Evolutionary conservation across 1,140 invertebrate species (phyloP), one percentile per base, ranked within the genome.

Genomic region (Drosophila insularis): DNA sequence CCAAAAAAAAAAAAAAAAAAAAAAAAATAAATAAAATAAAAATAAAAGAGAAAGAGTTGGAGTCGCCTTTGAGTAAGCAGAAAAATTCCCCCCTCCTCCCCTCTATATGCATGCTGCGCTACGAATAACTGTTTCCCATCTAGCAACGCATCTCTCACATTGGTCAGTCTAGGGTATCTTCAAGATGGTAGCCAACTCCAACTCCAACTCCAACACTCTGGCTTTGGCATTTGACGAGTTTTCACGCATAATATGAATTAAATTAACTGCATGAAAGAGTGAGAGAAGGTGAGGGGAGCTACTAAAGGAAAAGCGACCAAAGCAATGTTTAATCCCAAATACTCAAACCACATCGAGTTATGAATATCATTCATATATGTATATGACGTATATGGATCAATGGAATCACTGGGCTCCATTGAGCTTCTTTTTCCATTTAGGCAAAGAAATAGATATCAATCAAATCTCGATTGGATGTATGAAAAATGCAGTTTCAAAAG

Each of bases 241-340:
- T 86, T 87, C 79, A 87, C 84, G 82, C 84, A 86, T 79, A 78
- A 87, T 82, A 80, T 80, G 76, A 87, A 87, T 82, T 73, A 54
- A 79, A 86, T 86, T 86, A 87, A 87, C 69, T 70, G 67, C 58
- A 81, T 60, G 39, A 43, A 63, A 63, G 43, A 39, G 54, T 32
- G 61, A 61, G 62, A 60, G 65, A 74, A 56, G 10, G 14, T n/a
- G 35, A 27, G 14, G 27, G 4, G 27, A 27, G 27, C 27, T 27
- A 56, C 27, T 13, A 14, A 32, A 32, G 54, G 8, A 43, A 43
- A 43, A 43, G 40, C 40, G 17, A 46, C 43, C 17, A 50, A 21
- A 50, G 43, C 43, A 46, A 43, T 27, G 13, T 2, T 8, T 46
- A 46, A 46, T 46, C 40, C 40, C 14, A 46, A 13, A 37, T 37